These are phyloP conservation scores for Serilophus lunatus DNA, from an alignment of 2,113 vertebrate species.

Conservation along the genomic window DNA sequence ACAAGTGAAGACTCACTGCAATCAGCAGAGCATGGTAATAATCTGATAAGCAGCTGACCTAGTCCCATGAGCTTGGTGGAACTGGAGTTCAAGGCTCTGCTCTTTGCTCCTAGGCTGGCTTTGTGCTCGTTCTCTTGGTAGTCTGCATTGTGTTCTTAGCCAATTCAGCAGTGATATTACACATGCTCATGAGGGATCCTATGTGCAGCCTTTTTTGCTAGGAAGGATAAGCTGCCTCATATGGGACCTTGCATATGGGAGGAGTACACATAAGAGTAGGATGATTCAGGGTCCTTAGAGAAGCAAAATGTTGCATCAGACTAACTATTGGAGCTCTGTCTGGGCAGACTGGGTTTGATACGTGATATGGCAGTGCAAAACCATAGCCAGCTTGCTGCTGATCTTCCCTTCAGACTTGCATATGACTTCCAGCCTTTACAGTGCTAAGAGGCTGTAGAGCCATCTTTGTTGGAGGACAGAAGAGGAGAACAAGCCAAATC, in stretches of 20 bases:
- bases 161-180: constrained; percentile 32
- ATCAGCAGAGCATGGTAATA: background rate
- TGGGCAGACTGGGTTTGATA: background rate
- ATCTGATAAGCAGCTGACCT: background rate
- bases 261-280: constrained; percentile 2
- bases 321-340: background rate
- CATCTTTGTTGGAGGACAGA: background rate
- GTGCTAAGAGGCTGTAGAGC: background rate
- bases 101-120: constrained; percentile 9
- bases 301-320: background rate
- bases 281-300: constrained; percentile 42
- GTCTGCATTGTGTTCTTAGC: background rate
- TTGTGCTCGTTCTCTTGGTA: background rate
- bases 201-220: background rate
- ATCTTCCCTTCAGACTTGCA: background rate
- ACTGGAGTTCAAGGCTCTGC: background rate
- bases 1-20: background rate
- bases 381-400: background rate
- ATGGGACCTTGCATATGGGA: constrained; percentile 35
- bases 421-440: background rate
- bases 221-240: background rate
- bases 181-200: background rate
- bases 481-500: background rate
- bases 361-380: background rate
- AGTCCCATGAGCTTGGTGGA: background rate